Percentiles rank a stretch among this genome's conserved stretches.
Conservation (phyloP, 2,888 invertebrate genomes). For the Oligia strigilis region DNA sequence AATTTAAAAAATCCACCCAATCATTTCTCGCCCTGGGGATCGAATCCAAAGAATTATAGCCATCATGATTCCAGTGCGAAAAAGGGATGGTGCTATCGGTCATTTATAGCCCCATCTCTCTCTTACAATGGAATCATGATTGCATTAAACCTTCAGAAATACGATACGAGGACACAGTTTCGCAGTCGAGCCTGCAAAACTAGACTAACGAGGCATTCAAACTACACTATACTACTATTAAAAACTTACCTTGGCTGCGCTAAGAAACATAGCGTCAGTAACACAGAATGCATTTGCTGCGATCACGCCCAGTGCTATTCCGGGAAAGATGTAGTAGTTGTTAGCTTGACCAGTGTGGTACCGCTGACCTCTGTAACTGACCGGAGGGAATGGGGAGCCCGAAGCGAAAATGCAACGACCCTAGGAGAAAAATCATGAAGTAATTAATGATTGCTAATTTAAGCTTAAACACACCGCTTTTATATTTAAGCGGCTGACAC, state of each 20-base stretch:
- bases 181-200: not conserved
- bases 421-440: constrained; percentile 83
- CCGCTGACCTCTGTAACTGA: constrained; percentile 93
- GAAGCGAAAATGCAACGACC: constrained; percentile 97
- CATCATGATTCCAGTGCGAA: no score
- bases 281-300: constrained; percentile 96
- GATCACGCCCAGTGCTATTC: constrained; percentile 97
- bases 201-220: not conserved
- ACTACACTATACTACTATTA: not conserved
- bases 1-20: not conserved
- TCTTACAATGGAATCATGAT: no score
- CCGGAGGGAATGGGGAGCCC: constrained; percentile 97
- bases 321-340: constrained; percentile 98
- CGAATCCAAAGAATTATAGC: no score
- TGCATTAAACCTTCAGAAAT: no score
- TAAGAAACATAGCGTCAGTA: constrained; percentile 96
- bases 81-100: no score
- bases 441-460: not conserved
- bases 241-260: constrained; percentile 94
- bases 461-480: not conserved
- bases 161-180: not conserved
- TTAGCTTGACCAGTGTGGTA: constrained; percentile 98
- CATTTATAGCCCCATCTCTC: no score
- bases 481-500: no score
- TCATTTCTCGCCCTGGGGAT: not conserved